These are phyloP conservation scores for Choloepus hoffmanni DNA, from an alignment of 2,113 vertebrate genomes.

Conservation along the genomic window DNA sequence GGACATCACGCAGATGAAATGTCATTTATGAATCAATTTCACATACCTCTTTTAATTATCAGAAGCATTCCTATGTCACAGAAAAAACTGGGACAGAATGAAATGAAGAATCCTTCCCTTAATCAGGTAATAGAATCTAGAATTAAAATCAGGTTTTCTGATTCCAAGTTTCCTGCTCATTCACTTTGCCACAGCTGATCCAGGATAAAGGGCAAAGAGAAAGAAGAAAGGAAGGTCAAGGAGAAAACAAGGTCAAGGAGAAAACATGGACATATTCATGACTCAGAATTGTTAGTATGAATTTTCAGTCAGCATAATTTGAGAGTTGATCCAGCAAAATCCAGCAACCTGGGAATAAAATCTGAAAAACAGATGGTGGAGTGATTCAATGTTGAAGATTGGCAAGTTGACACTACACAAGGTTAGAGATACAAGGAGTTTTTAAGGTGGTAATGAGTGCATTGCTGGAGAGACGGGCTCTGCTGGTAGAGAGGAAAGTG, in stretches of 20 bases:
- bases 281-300: slow-evolving; percentile 52
- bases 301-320: slow-evolving; percentile 62
- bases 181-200: not conserved
- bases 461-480: not conserved
- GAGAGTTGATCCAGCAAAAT: slow-evolving; percentile 63
- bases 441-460: not conserved
- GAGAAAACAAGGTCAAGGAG: not conserved
- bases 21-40: not conserved
- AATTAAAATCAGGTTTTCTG: not conserved
- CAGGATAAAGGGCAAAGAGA: not conserved
- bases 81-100: slow-evolving; percentile 4
- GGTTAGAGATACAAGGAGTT: slow-evolving; percentile 32
- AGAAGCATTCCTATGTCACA: not conserved
- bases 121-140: not conserved
- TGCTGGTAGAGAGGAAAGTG: not conserved
- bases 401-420: not conserved
- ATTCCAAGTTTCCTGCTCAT: not conserved
- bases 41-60: not conserved
- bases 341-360: slow-evolving; percentile 51
- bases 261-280: slow-evolving; percentile 31
- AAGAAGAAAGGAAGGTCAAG: slow-evolving; percentile 32
- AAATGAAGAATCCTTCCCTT: slow-evolving; percentile 2
- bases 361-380: slow-evolving; percentile 63
- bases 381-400: slow-evolving; percentile 22
- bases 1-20: not conserved